These are phyloP conservation scores for Scolopax bukidnonensis DNA, from an alignment of 2,797 vertebrate genomes.

Conservation along the genomic window DNA sequence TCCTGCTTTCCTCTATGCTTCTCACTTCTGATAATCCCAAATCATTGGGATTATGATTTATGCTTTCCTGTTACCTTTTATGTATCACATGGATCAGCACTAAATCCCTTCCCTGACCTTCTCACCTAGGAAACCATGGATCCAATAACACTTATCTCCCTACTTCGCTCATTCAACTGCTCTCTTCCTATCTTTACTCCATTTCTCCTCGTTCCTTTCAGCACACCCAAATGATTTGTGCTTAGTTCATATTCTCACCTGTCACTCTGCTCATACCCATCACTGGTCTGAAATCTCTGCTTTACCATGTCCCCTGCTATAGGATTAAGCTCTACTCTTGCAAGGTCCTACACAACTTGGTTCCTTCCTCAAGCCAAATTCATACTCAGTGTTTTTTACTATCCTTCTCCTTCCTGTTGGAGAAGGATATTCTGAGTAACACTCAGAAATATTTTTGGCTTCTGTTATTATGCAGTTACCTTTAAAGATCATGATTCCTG, in stretches of 20 bases:
- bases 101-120: neutral
- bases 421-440: neutral
- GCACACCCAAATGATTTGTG: neutral
- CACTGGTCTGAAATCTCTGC: neutral
- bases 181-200: neutral
- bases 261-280: neutral
- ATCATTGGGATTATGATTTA: slow-evolving; percentile 26
- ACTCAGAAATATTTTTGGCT: neutral
- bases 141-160: neutral
- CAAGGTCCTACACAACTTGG: neutral
- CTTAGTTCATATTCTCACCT: neutral
- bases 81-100: neutral
- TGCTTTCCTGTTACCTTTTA: slow-evolving; percentile 30
- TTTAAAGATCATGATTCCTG: neutral
- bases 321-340: neutral
- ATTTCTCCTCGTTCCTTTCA: neutral
- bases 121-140: neutral
- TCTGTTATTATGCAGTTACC: neutral
- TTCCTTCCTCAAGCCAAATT: neutral
- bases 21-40: slow-evolving; percentile 14
- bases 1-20: slow-evolving; percentile 30
- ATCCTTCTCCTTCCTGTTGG: neutral
- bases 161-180: neutral
- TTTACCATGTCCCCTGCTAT: neutral
- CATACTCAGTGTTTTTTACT: neutral